Evolutionary conservation across 2,888 invertebrate genomes (phyloP).

Genomic region (Agrochola lychnidis): DNA sequence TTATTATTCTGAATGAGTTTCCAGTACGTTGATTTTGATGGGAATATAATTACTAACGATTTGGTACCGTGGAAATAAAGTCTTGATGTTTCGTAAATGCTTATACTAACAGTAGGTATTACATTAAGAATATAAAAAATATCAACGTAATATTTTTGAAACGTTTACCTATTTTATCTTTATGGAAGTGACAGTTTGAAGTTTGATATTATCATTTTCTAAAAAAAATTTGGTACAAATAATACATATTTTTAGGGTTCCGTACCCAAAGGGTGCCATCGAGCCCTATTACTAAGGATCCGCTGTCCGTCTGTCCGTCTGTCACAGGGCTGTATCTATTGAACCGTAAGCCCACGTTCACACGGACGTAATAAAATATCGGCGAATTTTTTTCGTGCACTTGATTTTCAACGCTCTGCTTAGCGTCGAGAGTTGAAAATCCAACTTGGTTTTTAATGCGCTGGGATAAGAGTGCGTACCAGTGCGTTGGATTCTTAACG

Average conservation of each 20-base stretch:
- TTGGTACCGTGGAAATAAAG: conserved; percentile 8
- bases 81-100: conserved; percentile 4
- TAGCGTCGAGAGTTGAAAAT: no score
- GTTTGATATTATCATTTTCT: background rate
- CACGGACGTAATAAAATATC: no score
- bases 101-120: background rate
- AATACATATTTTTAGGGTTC: no score
- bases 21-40: conserved; percentile 26
- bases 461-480: no score
- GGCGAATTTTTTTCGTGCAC: no score
- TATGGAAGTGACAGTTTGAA: conserved; percentile 5
- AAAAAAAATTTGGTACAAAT: background rate
- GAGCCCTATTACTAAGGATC: background rate
- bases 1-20: conserved; percentile 25
- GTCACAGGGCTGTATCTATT: no score
- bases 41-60: conserved; percentile 39
- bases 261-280: background rate
- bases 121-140: background rate
- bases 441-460: no score
- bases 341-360: background rate
- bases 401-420: no score
- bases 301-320: background rate
- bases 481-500: no score
- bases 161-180: conserved; percentile 3
- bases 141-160: conserved; percentile 23